phyloP scores from a whole-genome alignment of 2,797 vertebrate genomes.

The Lagocephalus sceleratus region DNA sequence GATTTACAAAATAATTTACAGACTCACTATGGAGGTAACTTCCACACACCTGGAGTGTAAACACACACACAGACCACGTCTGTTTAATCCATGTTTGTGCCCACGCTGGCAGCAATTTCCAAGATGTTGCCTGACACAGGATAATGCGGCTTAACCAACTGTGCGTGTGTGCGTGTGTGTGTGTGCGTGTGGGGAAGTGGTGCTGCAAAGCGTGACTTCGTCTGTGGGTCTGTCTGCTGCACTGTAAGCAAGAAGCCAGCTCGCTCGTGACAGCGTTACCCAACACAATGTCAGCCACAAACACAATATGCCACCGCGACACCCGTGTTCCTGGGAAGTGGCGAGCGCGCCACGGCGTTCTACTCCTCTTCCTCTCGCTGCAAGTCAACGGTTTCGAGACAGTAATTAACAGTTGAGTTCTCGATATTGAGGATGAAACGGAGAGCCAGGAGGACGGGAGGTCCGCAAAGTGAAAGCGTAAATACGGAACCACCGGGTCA shows the following conservation, averaged over 20 bases:
- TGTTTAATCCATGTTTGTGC: slow-evolving; percentile 28
- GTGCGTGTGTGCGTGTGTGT: slow-evolving; percentile 16
- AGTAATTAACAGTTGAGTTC: too few relatives aligned
- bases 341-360: too few relatives aligned
- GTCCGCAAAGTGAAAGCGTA: too few relatives aligned
- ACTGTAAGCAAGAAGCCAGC: slow-evolving; percentile 36
- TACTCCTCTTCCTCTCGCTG: too few relatives aligned
- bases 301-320: too few relatives aligned
- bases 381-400: too few relatives aligned
- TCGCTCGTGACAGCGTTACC: slow-evolving; percentile 44
- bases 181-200: slow-evolving; percentile 1
- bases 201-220: slow-evolving; percentile 29
- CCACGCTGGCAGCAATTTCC: slow-evolving; percentile 46
- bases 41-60: slow-evolving; percentile 6
- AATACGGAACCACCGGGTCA: too few relatives aligned
- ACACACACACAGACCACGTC: slow-evolving; percentile 7
- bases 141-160: slow-evolving; percentile 56
- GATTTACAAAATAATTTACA: slow-evolving; percentile 6
- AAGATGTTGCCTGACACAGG: slow-evolving; percentile 51
- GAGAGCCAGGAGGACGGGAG: too few relatives aligned
- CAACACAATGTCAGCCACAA: slow-evolving; percentile 35
- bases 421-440: too few relatives aligned
- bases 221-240: slow-evolving; percentile 45
- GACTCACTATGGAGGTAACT: slow-evolving; percentile 5
- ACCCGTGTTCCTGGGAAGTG: too few relatives aligned